Percentiles rank a stretch among this genome's conserved stretches.
Evolutionary conservation across 2,888 invertebrate genomes (phyloP).

Genomic region (Ichneumoninae sp.): DNA sequence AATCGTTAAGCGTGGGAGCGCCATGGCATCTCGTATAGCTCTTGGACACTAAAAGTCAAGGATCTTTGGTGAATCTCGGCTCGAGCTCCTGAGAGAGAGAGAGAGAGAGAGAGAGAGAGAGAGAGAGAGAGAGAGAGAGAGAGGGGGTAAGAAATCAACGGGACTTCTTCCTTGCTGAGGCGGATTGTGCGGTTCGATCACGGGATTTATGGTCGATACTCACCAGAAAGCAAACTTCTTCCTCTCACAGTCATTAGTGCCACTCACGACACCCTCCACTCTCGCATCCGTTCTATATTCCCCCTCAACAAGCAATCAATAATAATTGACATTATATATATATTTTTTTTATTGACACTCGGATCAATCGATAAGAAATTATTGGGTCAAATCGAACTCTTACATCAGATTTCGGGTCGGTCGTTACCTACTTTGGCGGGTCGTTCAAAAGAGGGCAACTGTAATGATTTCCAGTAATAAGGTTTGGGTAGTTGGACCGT

Average conservation of each 20-base stretch:
- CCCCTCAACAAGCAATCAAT: not conserved
- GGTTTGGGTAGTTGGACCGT: no score
- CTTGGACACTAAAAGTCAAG: constrained; percentile 78
- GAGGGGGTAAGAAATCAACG: no score
- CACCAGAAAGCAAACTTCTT: constrained; percentile 1
- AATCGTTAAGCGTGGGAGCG: constrained; percentile 72
- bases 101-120: no score
- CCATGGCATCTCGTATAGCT: constrained; percentile 64
- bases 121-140: not conserved
- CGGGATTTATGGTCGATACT: constrained; percentile 31
- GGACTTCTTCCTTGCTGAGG: not conserved
- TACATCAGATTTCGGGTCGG: not conserved
- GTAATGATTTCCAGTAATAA: no score
- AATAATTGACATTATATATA: not conserved
- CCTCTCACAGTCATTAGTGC: constrained; percentile 1
- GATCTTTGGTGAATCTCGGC: constrained; percentile 69
- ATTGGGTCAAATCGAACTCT: not conserved
- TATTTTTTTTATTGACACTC: not conserved
- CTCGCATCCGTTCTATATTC: not conserved
- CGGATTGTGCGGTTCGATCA: constrained; percentile 1
- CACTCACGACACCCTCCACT: not conserved
- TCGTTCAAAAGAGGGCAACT: no score
- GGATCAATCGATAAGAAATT: not conserved
- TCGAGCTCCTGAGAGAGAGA: constrained; percentile 58
- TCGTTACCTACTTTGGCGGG: not conserved